Percentiles rank a stretch among this genome's conserved stretches.
Evolutionary conservation across 2,888 invertebrate species (phyloP).

Genomic region (Tyria jacobaeae): DNA sequence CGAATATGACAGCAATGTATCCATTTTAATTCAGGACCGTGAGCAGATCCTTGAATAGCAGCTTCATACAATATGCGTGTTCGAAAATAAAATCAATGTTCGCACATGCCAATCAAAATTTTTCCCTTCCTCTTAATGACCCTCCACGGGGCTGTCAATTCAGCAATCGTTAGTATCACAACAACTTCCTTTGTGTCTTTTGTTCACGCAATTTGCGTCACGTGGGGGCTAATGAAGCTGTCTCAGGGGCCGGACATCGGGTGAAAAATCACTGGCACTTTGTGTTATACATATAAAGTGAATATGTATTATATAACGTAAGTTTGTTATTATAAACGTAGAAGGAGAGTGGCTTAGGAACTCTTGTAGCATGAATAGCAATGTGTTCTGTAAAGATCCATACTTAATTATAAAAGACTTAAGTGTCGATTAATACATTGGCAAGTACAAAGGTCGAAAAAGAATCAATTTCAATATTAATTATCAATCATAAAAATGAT

Average conservation of each 20-base stretch:
- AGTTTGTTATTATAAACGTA: too few relatives aligned
- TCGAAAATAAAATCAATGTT: constrained; percentile 18
- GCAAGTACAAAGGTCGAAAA: too few relatives aligned
- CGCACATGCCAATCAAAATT: constrained; percentile 27
- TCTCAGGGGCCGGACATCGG: constrained; percentile 46
- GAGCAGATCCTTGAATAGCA: not conserved
- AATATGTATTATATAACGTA: constrained; percentile 4
- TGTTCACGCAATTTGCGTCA: constrained; percentile 62
- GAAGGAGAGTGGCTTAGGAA: too few relatives aligned
- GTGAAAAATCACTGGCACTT: constrained; percentile 35
- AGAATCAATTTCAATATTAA: too few relatives aligned
- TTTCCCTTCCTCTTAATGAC: constrained; percentile 45
- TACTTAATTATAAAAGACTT: too few relatives aligned
- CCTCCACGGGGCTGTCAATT: constrained; percentile 70
- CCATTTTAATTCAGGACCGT: not conserved
- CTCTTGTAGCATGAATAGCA: too few relatives aligned
- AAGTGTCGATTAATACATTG: too few relatives aligned
- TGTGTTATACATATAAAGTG: constrained; percentile 8
- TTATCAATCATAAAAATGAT: too few relatives aligned
- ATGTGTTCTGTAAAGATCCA: too few relatives aligned
- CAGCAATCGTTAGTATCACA: constrained; percentile 76
- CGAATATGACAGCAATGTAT: not conserved
- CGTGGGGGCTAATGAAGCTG: constrained; percentile 56
- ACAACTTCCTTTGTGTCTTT: constrained; percentile 74
- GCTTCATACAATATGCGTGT: not conserved